Percentiles rank a stretch among this genome's conserved stretches.
Conservation (phyloP, 2,888 invertebrate genomes). For the Torymus auratus region DNA sequence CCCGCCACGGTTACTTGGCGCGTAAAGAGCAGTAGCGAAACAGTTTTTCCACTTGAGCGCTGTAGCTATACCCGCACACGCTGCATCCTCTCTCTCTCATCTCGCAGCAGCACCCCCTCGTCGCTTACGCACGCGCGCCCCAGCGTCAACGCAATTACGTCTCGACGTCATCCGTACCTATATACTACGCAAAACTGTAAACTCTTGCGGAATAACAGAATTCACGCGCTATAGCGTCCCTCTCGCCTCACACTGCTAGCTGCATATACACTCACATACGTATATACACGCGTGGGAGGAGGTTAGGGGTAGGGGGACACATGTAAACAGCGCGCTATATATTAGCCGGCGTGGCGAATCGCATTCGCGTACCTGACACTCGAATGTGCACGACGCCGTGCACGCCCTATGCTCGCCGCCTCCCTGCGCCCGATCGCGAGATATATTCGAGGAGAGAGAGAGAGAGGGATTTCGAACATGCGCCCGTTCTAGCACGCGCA, state of each 20-base stretch:
- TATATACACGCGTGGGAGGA: background rate
- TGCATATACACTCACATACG: background rate
- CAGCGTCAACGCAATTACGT: too few species aligned
- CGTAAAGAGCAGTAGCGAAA: too few species aligned
- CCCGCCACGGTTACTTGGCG: too few species aligned
- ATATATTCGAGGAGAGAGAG: slow-evolving; percentile 49
- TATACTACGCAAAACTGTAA: slow-evolving; percentile 15
- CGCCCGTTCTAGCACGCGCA: background rate
- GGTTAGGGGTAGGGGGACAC: slow-evolving; percentile 20
- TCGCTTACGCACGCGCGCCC: too few species aligned
- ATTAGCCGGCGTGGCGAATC: slow-evolving; percentile 46
- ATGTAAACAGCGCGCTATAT: slow-evolving; percentile 55
- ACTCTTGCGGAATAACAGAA: slow-evolving; percentile 28
- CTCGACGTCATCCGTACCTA: background rate
- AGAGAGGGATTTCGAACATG: slow-evolving; percentile 46
- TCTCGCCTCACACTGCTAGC: too few species aligned
- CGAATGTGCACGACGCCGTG: slow-evolving; percentile 52
- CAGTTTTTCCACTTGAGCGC: too few species aligned
- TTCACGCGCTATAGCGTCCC: slow-evolving; percentile 12
- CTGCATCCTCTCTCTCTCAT: background rate
- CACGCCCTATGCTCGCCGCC: slow-evolving; percentile 4
- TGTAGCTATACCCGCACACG: too few species aligned
- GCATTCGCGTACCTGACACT: slow-evolving; percentile 53
- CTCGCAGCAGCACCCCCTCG: too few species aligned
- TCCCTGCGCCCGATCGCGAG: slow-evolving; percentile 50